Evolutionary conservation across 2,888 invertebrate genomes (phyloP), one percentile per base, ranked within the genome.

Genomic region (Polyommatus iphigenia): DNA sequence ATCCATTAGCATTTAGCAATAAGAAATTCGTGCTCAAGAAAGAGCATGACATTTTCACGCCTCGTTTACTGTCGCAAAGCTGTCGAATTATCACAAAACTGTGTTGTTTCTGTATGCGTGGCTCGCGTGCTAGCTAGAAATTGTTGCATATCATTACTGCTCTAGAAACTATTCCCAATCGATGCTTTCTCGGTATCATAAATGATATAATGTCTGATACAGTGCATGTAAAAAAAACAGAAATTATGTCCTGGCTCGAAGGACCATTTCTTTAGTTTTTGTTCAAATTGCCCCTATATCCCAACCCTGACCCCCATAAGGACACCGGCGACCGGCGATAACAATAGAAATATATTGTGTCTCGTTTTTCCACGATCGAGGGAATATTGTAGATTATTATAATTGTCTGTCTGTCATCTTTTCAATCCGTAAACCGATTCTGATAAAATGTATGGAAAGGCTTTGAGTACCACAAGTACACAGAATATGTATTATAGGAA

Each of bases 131-230:
- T 72, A 71, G 78, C 77, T 72, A 36, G 72, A 80, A 79, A 79
- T 80, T 77, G 79, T 79, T 80, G 78, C 77, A 78, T 78, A 80
- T 79, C 78, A 79, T 76, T 78, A 77, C 18, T 72, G 57, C 72
- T 77, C 77, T 72, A 72, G 77, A 77, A 81, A 80, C 81, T 80
- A 80, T 80, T 75, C 72, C 41, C 57, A 79, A 80, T 79, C 80
- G 79, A 79, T 79, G 79, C 81, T 81, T 81, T 81, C 81, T 79
- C 78, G 79, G 78, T 80, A 79, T 80, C 79, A 57, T 57, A 18
- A 77, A 32, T 77, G 32, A 77, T 46, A 72, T 15, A 36, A 59
- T 50, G 10, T 73, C 18, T 50, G 59, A 59, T n/a, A 59, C 20
- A 46, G 46, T 46, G 46, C 3, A n/a, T 59, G 59, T 59, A n/a